Base-by-base conservation (phyloP, 2,888 invertebrate species). In the Melanophora roralis region DNA sequence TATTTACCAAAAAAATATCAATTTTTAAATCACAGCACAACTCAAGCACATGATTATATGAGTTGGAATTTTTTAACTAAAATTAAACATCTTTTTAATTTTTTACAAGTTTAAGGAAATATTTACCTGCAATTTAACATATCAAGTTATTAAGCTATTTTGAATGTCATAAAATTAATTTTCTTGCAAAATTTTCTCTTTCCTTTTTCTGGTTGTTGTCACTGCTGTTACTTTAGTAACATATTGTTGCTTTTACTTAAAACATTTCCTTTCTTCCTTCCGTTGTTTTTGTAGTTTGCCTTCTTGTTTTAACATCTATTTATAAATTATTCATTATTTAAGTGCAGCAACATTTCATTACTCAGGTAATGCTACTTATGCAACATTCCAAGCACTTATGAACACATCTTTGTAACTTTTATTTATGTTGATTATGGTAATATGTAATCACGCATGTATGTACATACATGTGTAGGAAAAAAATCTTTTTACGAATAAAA, bases 151-250 rank as follows among this genome's bases (percentile, higher is more conserved):
- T 21, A 14, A 49, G 5, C 36, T 21, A 64, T 64, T n/a, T 62
- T 62, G 34, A 14, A 36, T 23, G 36, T 5, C 21, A 23, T 49
- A 21, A 23, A 64, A 64, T 64, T 21, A 49, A 49, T 64, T 47
- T 47, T 34, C 36, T 5, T 49, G 34, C 14, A 21, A 64, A 49
- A 36, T 21, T 36, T 47, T 21, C 16, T 32, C 14, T 5, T 21
- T 36, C 36, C 23, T 14, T 3, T 43, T 5, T 43, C 19, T 23
- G 23, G 27, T 6, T 14, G 14, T 53, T 32, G 0, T n/a, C 2
- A n/a, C 57, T 23, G 16, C 16, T 38, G 19, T 36, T 36, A 21
- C 8, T 21, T 38, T n/a, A 16, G 27, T 16, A 40, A 23, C 14
- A 40, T 40, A 11, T 14, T 59, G 59, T 11, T 40, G 6, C 23